These are phyloP conservation scores for Lasioglossum marginatum DNA, from an alignment of 2,888 invertebrate genomes.

Conservation along the genomic window DNA sequence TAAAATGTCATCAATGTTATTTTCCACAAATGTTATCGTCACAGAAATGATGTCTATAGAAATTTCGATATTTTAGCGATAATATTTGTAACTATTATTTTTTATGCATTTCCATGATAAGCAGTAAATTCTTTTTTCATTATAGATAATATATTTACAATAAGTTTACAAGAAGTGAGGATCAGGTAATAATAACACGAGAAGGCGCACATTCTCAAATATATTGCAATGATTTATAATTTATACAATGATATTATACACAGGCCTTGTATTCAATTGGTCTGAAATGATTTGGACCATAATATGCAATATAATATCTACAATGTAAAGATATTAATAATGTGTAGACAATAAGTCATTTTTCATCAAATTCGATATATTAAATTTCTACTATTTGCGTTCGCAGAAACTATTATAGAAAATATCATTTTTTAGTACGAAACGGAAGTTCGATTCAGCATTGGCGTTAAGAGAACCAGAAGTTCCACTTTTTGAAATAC, in stretches of 20 bases:
- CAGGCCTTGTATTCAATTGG: neutral
- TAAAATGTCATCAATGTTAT: neutral
- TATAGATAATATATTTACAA: conserved; percentile 32
- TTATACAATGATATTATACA: neutral
- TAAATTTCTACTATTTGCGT: neutral
- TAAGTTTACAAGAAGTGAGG: rapidly evolving
- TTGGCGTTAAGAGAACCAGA: neutral
- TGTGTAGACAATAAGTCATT: neutral
- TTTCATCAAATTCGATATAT: neutral
- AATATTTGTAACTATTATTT: too few species aligned
- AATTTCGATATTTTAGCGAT: too few species aligned
- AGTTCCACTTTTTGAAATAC: neutral
- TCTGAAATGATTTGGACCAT: neutral
- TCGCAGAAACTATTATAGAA: neutral
- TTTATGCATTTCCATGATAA: too few species aligned
- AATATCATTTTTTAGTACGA: neutral
- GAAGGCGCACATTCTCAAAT: neutral
- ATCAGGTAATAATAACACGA: conserved; percentile 8
- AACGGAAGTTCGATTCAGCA: neutral
- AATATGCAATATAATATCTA: too few species aligned
- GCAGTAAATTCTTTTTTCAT: neutral
- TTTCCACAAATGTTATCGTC: neutral
- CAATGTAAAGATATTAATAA: too few species aligned
- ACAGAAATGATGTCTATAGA: neutral
- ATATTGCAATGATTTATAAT: neutral